These are phyloP conservation scores for Callithrix jacchus DNA, from an alignment of 2,113 vertebrate species.

Conservation along the genomic window DNA sequence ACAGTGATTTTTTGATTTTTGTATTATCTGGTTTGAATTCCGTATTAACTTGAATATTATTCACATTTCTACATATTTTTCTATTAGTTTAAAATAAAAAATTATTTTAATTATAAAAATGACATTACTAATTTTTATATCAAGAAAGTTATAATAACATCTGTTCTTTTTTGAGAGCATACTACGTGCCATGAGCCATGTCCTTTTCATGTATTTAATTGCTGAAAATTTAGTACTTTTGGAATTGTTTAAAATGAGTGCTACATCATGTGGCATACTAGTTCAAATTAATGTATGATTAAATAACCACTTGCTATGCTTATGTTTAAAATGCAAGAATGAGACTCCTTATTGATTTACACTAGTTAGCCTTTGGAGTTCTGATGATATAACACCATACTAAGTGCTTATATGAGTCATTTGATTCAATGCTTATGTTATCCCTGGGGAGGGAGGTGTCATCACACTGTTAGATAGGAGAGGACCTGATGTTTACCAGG, in stretches of 20 bases:
- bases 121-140: neutral
- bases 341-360: neutral
- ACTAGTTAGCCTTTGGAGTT: neutral
- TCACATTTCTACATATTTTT: neutral
- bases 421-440: neutral
- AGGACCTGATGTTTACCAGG: neutral
- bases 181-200: neutral
- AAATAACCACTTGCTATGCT: neutral
- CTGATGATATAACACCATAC: neutral
- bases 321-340: neutral
- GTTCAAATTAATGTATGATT: neutral
- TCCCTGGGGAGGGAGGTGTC: fast-evolving
- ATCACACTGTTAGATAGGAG: neutral
- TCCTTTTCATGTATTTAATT: neutral
- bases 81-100: neutral
- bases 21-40: neutral
- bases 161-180: neutral
- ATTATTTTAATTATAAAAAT: neutral
- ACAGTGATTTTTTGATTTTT: constrained; percentile 16
- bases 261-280: neutral
- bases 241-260: neutral
- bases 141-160: neutral
- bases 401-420: neutral
- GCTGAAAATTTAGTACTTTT: neutral
- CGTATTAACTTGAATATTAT: neutral